Conservation (phyloP, 1,140 invertebrate genomes). For the Trachymyrmex cornetzi region DNA sequence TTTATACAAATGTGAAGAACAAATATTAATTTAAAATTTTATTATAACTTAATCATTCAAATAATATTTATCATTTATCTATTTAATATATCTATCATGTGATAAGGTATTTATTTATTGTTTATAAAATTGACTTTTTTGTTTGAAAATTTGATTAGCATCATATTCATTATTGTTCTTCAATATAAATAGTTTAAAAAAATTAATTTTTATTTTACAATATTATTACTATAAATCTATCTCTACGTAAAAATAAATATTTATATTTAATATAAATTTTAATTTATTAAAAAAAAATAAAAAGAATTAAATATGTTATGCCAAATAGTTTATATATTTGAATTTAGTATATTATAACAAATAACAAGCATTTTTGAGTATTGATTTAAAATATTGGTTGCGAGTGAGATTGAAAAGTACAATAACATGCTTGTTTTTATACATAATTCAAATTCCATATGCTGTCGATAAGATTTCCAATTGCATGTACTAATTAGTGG, state of each 20-base stretch:
- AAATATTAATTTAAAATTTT: conserved; percentile 18
- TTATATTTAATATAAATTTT: conserved; percentile 28
- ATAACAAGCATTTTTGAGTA: conserved; percentile 21
- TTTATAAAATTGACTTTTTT: background rate
- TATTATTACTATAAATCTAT: background rate
- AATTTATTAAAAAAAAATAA: conserved; percentile 12
- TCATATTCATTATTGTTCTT: background rate
- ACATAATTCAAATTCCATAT: conserved; percentile 68
- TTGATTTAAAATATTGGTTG: conserved; percentile 24
- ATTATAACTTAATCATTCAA: background rate
- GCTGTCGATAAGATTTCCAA: conserved; percentile 77
- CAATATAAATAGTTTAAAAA: conserved; percentile 2
- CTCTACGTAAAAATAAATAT: background rate
- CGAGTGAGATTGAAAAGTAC: background rate
- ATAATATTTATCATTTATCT: background rate
- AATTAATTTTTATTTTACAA: background rate
- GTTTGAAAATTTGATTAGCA: background rate
- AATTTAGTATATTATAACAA: conserved; percentile 2
- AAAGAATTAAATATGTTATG: background rate
- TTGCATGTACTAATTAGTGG: conserved; percentile 87
- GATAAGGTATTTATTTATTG: background rate
- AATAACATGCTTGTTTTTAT: conserved; percentile 43
- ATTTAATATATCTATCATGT: background rate
- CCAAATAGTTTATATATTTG: background rate
- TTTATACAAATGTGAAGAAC: background rate